Evolutionary conservation across 1,140 invertebrate genomes (phyloP), one percentile per base, ranked within the genome.

Genomic region (Drosophila lacertosa): DNA sequence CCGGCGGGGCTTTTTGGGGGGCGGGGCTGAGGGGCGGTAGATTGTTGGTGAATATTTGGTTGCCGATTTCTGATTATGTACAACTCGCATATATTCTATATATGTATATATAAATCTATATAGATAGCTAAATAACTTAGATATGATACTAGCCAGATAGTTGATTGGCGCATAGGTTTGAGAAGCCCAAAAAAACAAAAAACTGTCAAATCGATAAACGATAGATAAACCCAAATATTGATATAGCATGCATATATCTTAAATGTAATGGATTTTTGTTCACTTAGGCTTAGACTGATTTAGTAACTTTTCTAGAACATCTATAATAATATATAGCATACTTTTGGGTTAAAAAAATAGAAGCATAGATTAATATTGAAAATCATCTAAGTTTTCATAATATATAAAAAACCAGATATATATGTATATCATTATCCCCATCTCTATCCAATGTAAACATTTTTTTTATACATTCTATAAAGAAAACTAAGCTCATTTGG

Each of bases 81-180:
- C 20, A n/a, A n/a, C 18, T 22, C 42, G 11, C 10, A 44, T 13
- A 44, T 44, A 44, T 13, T 44, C 20, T n/a, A 22, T n/a, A n/a
- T n/a, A n/a, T n/a, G n/a, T n/a, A n/a, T n/a, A n/a, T n/a, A n/a
- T n/a, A n/a, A n/a, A n/a, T n/a, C n/a, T n/a, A n/a, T 20, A 44
- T 44, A 13, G 42, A 20, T 35, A 51, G 32, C 11, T 26, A 40
- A 24, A 40, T 37, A 55, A 42, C 39, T 22, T 58, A 45, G 11
- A 47, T 35, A 47, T 47, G 26, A 58, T 33, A 57, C 11, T 51
- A 50, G 22, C 2, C 26, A 42, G 53, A 42, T 24, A 44, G 15
- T 45, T 33, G 32, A 26, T 33, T 58, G 5, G 4, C 18, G 11
- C 10, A 24, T 53, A 16, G 22, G 26, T 33, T 54, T 10, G 26